These are phyloP conservation scores for Dipodomys merriami DNA, from an alignment of 2,113 vertebrate genomes.

Conservation along the genomic window DNA sequence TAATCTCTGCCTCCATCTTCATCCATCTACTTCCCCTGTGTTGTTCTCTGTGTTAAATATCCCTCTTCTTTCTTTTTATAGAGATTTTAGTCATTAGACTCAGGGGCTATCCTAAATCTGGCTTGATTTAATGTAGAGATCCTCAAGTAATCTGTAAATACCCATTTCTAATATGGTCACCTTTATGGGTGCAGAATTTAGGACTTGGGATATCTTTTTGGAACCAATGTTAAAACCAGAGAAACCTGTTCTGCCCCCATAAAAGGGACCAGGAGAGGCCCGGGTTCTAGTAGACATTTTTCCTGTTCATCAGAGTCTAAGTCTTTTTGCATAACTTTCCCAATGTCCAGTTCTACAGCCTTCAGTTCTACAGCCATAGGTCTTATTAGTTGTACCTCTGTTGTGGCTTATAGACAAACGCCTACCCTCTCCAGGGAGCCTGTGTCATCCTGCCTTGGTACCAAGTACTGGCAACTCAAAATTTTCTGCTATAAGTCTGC, in stretches of 20 bases:
- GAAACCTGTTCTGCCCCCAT: not conserved
- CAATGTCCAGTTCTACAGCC: not conserved
- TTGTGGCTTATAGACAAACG: too few relatives aligned
- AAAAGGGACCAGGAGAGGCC: too few relatives aligned
- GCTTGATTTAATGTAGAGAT: not conserved
- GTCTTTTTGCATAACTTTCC: not conserved
- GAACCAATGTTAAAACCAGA: not conserved
- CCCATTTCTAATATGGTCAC: not conserved
- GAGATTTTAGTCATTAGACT: not conserved
- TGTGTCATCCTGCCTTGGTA: rapidly evolving
- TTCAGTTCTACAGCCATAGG: not conserved
- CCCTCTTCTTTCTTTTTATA: not conserved
- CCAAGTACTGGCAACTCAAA: too few relatives aligned
- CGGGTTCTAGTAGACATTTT: not conserved
- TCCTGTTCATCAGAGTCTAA: not conserved
- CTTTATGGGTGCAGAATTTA: not conserved
- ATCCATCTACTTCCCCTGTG: not conserved
- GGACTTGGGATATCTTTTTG: not conserved
- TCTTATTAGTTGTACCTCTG: not conserved
- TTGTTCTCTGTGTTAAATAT: not conserved
- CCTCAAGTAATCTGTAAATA: not conserved
- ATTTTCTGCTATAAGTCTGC: too few relatives aligned
- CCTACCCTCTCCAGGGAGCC: too few relatives aligned
- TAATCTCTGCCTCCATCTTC: not conserved
- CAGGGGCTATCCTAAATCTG: not conserved